phyloP scores from a whole-genome alignment of 64 coral and sea anemone species.

The Hydrozoanthus tunicans region DNA sequence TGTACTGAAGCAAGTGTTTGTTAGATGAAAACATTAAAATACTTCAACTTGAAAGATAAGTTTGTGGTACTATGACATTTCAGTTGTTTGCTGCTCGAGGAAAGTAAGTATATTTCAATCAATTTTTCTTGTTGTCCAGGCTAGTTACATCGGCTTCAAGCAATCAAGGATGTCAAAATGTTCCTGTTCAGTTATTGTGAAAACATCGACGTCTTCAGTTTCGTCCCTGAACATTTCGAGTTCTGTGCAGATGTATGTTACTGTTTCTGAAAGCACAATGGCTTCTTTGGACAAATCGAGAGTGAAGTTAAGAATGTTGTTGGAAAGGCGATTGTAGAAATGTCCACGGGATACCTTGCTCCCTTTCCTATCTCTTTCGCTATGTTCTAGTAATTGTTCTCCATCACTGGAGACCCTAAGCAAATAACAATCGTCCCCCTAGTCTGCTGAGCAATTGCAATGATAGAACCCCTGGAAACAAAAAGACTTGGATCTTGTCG shows the following conservation, averaged over 20 bases:
- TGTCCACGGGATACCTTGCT: not conserved
- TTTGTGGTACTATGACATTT: no score
- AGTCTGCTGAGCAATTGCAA: not conserved
- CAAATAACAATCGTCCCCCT: not conserved
- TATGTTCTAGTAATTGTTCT: not conserved
- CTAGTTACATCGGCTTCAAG: not conserved
- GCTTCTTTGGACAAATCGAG: not conserved
- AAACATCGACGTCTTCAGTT: not conserved
- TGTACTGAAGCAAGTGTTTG: no score
- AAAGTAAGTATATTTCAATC: no score
- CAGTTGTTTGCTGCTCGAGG: no score
- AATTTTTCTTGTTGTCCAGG: no score
- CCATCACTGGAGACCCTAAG: not conserved
- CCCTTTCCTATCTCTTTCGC: not conserved
- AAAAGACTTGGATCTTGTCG: not conserved
- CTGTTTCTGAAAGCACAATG: constrained; percentile 34
- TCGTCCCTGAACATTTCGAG: constrained; percentile 4
- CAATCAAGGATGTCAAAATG: constrained; percentile 3
- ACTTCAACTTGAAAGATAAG: no score
- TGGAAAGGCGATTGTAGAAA: not conserved
- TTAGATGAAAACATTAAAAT: no score
- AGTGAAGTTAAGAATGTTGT: constrained; percentile 31
- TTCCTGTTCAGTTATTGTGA: constrained; percentile 20
- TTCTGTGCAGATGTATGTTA: constrained; percentile 8
- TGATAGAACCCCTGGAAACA: not conserved